Evolutionary conservation across 2,888 invertebrate genomes (phyloP), one percentile per base, ranked within the genome.

Genomic region (Aleiodes alternator): DNA sequence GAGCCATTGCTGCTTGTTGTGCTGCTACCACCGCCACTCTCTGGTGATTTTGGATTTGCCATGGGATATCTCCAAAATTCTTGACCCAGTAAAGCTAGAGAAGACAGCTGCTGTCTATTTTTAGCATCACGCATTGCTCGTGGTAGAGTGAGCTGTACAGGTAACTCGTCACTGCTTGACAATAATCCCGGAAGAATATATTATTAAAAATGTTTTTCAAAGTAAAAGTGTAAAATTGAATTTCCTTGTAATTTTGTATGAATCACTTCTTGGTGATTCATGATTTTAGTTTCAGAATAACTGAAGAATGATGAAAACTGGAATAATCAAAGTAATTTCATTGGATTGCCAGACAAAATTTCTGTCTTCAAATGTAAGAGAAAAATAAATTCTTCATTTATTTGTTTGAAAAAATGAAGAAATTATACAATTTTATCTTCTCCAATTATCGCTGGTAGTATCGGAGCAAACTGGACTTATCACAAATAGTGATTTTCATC

Each of bases 51-150:
- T 4, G 94, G 93, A 87, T 93, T 94, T 8, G 94, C 94, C 94
- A 95, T 94, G 12, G 95, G 95, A 88, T 95, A 95, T 84, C 91
- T 89, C 95, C 95, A 95, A 89, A 95, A 95, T 88, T 95, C 95
- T 89, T 96, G 96, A 43, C 98, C 98, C 68, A 98, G 91, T 79
- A 98, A 92, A 7, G 98, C 97, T 72, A 98, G 91, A 1, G 97
- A 97, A 68, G 96, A 95, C 66, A 98, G 92, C 87, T 97, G 96
- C 88, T 97, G 96, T 56, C 97, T 93, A 86, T 96, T 96, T 88
- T 94, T 95, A 68, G 97, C 97, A 81, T 96, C 96, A 71, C 95
- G 93, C 82, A 98, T 94, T 43, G 96, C 94, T 81, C 94, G 93
- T 57, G 98, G 97, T 85, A 98, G 91, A 81, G 94, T 93, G 82